A percentile compares a stretch with the other conserved stretches of the same genome.
These are phyloP conservation scores for Pachyrhynchus sulphureomaculatus DNA, from an alignment of 1,140 invertebrate species.

Conservation along the genomic window DNA sequence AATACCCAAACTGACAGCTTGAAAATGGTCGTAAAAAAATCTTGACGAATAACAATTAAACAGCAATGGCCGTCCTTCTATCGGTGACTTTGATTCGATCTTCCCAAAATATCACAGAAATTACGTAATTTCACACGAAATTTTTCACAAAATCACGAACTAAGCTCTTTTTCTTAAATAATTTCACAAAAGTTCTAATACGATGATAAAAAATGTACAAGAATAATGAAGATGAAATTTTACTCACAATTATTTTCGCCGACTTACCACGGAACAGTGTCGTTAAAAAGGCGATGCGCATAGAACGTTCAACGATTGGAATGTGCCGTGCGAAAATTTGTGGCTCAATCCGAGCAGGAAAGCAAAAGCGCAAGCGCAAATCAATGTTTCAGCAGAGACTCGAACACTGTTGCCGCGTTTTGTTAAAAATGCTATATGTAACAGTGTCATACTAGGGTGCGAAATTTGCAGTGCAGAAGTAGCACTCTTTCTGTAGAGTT, in stretches of 20 bases:
- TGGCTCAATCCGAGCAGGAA: background rate
- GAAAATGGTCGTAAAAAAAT: background rate
- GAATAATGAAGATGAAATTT: constrained; percentile 13
- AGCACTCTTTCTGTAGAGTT: too few relatives aligned
- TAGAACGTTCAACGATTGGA: constrained; percentile 16
- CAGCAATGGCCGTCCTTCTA: background rate
- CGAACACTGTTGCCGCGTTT: too few relatives aligned
- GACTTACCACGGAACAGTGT: constrained; percentile 28
- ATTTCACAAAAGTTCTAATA: background rate
- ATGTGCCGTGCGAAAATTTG: constrained; percentile 23
- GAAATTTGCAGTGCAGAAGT: too few relatives aligned
- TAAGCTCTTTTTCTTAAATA: constrained; percentile 6
- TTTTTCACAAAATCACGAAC: constrained; percentile 1
- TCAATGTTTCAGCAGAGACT: background rate
- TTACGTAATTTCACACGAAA: constrained; percentile 8
- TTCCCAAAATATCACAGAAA: constrained; percentile 1
- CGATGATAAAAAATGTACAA: constrained; percentile 2
- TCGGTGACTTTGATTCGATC: constrained; percentile 5
- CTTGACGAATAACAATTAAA: too few relatives aligned
- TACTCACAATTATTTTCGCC: constrained; percentile 19
- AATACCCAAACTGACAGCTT: too few relatives aligned
- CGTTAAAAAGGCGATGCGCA: constrained; percentile 13
- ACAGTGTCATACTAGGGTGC: too few relatives aligned
- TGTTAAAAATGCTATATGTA: too few relatives aligned
- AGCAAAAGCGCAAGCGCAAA: background rate